These are phyloP conservation scores for Bucorvus abyssinicus DNA, from an alignment of 2,797 vertebrate species.

Conservation along the genomic window DNA sequence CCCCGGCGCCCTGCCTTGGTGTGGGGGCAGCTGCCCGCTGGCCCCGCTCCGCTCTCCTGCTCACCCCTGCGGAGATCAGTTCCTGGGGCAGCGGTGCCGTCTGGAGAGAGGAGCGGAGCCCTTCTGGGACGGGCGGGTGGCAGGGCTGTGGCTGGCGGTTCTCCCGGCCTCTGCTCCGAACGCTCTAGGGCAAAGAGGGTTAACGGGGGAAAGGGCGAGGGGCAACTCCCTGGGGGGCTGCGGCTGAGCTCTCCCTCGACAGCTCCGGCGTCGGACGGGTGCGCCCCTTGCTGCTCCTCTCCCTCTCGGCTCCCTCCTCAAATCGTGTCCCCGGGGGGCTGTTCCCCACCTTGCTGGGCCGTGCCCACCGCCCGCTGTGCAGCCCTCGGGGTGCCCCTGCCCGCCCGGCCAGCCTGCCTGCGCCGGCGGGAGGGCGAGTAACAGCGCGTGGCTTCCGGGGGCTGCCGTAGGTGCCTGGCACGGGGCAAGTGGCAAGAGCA, in stretches of 20 bases:
- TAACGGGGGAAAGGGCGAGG: slow-evolving; percentile 33
- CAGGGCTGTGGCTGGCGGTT: slow-evolving; percentile 51
- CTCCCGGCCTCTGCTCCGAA: slow-evolving; percentile 61
- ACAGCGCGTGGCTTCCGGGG: not conserved
- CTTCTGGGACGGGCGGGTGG: slow-evolving; percentile 19
- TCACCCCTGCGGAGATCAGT: slow-evolving; percentile 47
- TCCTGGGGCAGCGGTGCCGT: slow-evolving; percentile 39
- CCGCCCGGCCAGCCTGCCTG: not conserved
- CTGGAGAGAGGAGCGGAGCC: slow-evolving; percentile 54
- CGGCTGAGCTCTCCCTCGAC: not conserved
- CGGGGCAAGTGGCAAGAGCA: not conserved
- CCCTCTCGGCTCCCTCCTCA: not conserved
- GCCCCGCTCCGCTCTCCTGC: slow-evolving; percentile 49
- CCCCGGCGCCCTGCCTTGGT: not conserved
- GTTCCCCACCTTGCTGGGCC: not conserved
- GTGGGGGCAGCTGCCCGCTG: not conserved
- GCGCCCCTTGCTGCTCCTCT: not conserved
- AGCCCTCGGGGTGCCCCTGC: not conserved
- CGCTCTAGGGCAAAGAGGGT: slow-evolving; percentile 65
- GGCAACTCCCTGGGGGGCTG: not conserved
- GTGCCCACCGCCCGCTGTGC: not conserved
- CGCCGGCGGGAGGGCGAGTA: fast-evolving
- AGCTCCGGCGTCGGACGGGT: not conserved
- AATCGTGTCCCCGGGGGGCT: not conserved
- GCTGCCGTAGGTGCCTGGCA: not conserved